phyloP scores from a whole-genome alignment of 2,888 invertebrate genomes.

The Lasioglossum morio region DNA sequence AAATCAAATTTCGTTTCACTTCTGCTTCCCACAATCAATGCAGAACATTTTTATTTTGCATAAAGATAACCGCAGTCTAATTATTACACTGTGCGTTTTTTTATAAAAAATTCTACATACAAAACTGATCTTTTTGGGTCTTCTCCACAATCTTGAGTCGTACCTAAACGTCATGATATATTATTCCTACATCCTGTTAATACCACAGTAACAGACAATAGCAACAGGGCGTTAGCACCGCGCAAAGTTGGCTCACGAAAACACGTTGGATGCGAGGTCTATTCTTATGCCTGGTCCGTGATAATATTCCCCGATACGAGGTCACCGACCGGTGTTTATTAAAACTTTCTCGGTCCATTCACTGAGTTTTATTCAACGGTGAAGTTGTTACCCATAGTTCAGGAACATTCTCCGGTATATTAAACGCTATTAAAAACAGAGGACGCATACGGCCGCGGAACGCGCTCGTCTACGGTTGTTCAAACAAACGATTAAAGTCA shows the following conservation, averaged over 20 bases:
- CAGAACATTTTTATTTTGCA: too few species aligned
- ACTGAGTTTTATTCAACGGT: not conserved
- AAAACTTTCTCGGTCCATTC: constrained; percentile 5
- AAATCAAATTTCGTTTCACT: too few species aligned
- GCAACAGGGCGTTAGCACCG: not conserved
- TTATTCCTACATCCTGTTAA: not conserved
- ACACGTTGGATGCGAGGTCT: not conserved
- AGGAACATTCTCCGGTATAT: constrained; percentile 5
- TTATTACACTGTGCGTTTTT: not conserved
- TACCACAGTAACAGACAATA: not conserved
- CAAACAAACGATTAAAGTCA: constrained; percentile 6
- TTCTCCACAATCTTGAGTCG: not conserved
- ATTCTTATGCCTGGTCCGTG: not conserved
- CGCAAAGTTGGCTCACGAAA: not conserved
- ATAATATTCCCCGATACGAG: constrained; percentile 3
- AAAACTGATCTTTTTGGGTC: not conserved
- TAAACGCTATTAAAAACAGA: constrained; percentile 8
- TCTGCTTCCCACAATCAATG: too few species aligned
- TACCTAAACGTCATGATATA: not conserved
- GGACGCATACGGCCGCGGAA: not conserved
- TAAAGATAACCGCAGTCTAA: not conserved
- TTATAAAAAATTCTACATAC: too few species aligned
- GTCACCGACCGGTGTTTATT: constrained; percentile 4
- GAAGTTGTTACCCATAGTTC: constrained; percentile 12
- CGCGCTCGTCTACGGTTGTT: not conserved